phyloP scores from a whole-genome alignment of 2,797 vertebrate species.

The Bradypodion pumilum region DNA sequence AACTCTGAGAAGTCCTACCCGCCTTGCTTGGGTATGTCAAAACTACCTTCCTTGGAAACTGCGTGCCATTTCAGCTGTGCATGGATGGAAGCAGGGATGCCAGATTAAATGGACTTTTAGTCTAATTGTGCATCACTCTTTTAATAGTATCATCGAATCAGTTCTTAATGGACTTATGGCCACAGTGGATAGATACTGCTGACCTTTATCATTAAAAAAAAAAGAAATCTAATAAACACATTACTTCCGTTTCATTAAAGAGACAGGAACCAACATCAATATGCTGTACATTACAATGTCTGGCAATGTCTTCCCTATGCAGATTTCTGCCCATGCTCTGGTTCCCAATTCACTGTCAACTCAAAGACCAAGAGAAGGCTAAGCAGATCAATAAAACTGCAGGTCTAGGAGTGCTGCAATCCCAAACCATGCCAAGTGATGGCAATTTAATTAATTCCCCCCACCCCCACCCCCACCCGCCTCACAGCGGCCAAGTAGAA shows the following conservation, averaged over 20 bases:
- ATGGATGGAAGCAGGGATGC: background rate
- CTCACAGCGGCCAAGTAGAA: background rate
- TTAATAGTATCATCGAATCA: background rate
- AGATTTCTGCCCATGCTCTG: background rate
- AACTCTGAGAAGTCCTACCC: no score
- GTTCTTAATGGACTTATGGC: background rate
- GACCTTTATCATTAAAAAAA: background rate
- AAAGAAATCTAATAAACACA: background rate
- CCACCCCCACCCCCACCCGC: no score
- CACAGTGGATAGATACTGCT: slow-evolving; percentile 18
- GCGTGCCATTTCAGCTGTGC: no score
- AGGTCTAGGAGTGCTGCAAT: background rate
- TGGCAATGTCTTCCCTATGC: background rate
- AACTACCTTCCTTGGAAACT: no score
- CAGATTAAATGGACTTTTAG: no score
- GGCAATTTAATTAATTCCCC: slow-evolving; percentile 38
- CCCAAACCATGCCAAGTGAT: slow-evolving; percentile 54
- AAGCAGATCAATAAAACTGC: background rate
- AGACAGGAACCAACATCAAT: background rate
- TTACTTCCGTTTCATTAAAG: no score
- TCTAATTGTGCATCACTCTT: background rate
- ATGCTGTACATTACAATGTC: background rate
- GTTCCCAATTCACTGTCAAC: slow-evolving; percentile 25
- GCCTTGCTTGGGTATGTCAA: background rate
- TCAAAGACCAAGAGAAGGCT: background rate